A percentile compares a stretch with the other conserved stretches of the same genome.
Conservation (phyloP, 2,888 invertebrate species). For the Hirtodrosophila confusa region DNA sequence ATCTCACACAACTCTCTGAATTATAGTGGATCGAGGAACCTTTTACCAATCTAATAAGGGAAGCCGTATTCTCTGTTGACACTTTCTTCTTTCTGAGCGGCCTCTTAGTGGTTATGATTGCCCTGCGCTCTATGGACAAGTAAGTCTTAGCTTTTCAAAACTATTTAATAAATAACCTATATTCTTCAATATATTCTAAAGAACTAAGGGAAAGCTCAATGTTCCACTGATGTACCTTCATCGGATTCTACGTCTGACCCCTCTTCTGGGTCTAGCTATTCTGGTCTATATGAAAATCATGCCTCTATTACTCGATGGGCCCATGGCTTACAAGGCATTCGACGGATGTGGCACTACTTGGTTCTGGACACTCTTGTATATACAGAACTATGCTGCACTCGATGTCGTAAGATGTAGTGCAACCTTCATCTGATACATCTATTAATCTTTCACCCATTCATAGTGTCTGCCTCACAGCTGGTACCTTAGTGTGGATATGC, state of each 20-base stretch:
- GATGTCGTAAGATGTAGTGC: conserved; percentile 60
- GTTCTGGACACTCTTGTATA: conserved; percentile 84
- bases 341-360: conserved; percentile 78
- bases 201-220: conserved; percentile 62
- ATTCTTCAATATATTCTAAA: conserved; percentile 12
- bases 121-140: conserved; percentile 63
- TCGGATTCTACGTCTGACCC: conserved; percentile 84
- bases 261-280: conserved; percentile 84
- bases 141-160: conserved; percentile 4
- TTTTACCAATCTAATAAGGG: conserved; percentile 45
- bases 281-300: conserved; percentile 84
- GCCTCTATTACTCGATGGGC: conserved; percentile 84
- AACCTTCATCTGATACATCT: neutral
- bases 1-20: neutral
- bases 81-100: conserved; percentile 87
- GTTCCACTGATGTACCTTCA: conserved; percentile 75
- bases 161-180: too few species aligned
- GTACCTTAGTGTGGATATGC: conserved; percentile 86
- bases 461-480: conserved; percentile 85
- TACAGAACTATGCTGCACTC: conserved; percentile 83
- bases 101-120: conserved; percentile 83
- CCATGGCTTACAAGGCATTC: conserved; percentile 69
- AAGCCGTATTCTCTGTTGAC: conserved; percentile 85
- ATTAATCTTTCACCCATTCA: neutral
- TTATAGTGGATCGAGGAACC: conserved; percentile 45